Evolutionary conservation across 2,888 invertebrate species (phyloP).

Genomic region (Drosophila mayaguana): DNA sequence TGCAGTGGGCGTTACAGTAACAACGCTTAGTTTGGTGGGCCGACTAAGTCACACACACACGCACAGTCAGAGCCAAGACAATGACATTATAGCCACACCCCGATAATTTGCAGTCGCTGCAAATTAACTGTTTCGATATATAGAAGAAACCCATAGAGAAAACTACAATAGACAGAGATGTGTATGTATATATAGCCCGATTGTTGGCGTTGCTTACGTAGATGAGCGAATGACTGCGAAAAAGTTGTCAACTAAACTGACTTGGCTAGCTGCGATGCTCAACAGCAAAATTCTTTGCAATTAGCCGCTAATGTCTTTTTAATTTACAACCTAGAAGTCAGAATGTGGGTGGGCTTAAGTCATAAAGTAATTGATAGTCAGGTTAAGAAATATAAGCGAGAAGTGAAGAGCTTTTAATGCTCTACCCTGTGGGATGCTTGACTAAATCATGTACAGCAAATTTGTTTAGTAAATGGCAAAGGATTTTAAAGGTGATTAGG

Average conservation of each 20-base stretch:
- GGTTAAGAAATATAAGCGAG: background rate
- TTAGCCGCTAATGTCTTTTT: slow-evolving; percentile 50
- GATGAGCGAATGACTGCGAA: slow-evolving; percentile 2
- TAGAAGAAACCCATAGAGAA: slow-evolving; percentile 22
- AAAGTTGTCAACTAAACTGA: slow-evolving; percentile 46
- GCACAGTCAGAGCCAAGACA: slow-evolving; percentile 16
- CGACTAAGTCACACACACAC: slow-evolving; percentile 22
- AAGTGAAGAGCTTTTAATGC: background rate
- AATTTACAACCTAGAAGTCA: slow-evolving; percentile 34
- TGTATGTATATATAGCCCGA: background rate
- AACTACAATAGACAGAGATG: slow-evolving; percentile 19
- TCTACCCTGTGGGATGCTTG: background rate
- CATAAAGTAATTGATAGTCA: background rate
- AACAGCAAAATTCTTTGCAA: slow-evolving; percentile 11
- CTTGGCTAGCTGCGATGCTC: slow-evolving; percentile 4
- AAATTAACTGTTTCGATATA: slow-evolving; percentile 45
- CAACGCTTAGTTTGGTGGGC: slow-evolving; percentile 17
- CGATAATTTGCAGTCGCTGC: slow-evolving; percentile 39
- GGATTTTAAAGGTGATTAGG: too few relatives aligned
- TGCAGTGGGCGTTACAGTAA: slow-evolving; percentile 30
- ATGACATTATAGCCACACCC: slow-evolving; percentile 52
- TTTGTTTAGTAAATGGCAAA: too few relatives aligned
- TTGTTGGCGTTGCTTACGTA: background rate
- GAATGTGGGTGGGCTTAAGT: slow-evolving; percentile 6
- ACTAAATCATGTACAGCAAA: too few relatives aligned